Evolutionary conservation across 92 coral and sea anemone species (phyloP), one percentile per base, ranked within the genome.

Genomic region (Palythoa grandiflora): DNA sequence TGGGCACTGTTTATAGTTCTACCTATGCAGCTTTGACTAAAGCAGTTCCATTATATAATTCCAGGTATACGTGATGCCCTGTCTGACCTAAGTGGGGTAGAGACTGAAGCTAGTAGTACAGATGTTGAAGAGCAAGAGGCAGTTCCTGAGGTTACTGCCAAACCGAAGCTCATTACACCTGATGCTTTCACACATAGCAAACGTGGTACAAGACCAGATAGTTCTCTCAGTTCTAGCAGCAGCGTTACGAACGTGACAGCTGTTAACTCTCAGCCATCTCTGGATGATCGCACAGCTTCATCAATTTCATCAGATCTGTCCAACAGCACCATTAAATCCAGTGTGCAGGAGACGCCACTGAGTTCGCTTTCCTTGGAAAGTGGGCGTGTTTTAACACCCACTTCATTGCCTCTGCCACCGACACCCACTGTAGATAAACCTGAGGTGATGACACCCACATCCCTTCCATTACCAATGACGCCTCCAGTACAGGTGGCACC

Each of bases 81-180:
- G 86, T 96, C 99, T 21, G 99, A 96, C 90, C 66, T 96, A 52
- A 96, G 99, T 91, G 98, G 98, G 15, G 71, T 95, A 89, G 99
- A 96, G 50, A 94, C 96, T 51, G 96, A 94, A 83, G 94, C 96
- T 19, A 93, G 96, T 71, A 93, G 95, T 72, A 93, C 94, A 20
- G 98, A 96, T 73, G 84, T 84, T 15, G 98, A 94, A 36, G 96
- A 93, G 60, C 93, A 91, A 3, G 98, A 95, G 53, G 84, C 88
- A 9, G 76, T 47, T 11, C 87, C 92, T 2, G 94, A 83, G 40
- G 97, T 87, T 5, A 89, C 96, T 35, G 10, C 80, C 28, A 87
- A 78, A 19, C 79, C 94, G 1, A 96, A 95, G 71, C 96, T 96
- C 2, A 95, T 96, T 11, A 92, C 99, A 13, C 99, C 99, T 2